These are phyloP conservation scores for Cataglyphis albicans DNA, from an alignment of 2,888 invertebrate genomes.

Conservation along the genomic window DNA sequence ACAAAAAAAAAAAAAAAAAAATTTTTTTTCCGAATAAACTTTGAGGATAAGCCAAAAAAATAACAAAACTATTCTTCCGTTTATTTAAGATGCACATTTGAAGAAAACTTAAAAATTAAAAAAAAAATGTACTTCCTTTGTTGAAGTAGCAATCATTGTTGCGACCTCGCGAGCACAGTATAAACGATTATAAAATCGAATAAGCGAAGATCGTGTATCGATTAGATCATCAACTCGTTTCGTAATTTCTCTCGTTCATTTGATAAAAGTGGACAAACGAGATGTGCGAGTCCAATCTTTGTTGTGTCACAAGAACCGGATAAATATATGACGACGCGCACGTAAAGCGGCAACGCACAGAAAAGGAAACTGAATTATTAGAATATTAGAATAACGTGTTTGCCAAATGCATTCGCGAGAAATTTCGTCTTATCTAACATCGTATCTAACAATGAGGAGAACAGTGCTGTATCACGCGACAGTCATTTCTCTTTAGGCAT, in stretches of 20 bases:
- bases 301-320: conserved; percentile 1
- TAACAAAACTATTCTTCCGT: background rate
- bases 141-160: background rate
- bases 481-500: background rate
- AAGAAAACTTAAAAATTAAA: background rate
- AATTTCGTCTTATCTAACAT: background rate
- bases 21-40: background rate
- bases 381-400: background rate
- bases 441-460: background rate
- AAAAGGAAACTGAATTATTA: background rate
- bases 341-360: background rate
- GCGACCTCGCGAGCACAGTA: background rate
- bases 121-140: background rate
- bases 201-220: conserved; percentile 47
- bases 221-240: conserved; percentile 69
- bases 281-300: background rate
- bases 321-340: background rate
- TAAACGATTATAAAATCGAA: conserved; percentile 14
- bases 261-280: conserved; percentile 69
- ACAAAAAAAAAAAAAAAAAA: background rate
- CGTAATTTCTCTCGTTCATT: conserved; percentile 64
- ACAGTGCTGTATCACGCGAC: background rate
- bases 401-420: background rate
- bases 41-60: background rate
- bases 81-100: background rate